A percentile compares a stretch with the other conserved stretches of the same genome.
Evolutionary conservation across 2,113 vertebrate species (phyloP).

Genomic region (Heliornis fulica): DNA sequence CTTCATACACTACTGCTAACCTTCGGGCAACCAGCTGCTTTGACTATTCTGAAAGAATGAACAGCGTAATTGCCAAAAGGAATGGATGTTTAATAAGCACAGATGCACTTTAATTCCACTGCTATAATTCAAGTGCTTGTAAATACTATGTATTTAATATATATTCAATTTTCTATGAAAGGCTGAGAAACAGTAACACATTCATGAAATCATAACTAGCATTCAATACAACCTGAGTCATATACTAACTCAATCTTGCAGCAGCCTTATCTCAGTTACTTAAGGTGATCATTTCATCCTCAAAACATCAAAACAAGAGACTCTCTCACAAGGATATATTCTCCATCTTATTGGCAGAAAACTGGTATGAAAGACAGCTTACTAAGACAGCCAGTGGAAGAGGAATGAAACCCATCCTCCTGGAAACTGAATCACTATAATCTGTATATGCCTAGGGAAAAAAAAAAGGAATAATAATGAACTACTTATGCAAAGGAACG

Average conservation of each 20-base stretch:
- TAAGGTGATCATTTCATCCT: neutral
- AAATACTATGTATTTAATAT: neutral
- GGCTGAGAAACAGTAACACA: neutral
- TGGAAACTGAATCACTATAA: conserved; percentile 95
- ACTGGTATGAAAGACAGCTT: conserved; percentile 59
- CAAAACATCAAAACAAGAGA: neutral
- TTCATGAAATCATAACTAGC: neutral
- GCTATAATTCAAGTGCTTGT: neutral
- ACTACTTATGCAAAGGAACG: neutral
- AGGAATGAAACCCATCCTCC: conserved; percentile 99
- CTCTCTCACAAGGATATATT: neutral
- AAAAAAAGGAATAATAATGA: neutral
- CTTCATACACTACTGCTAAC: neutral
- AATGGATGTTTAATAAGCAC: conserved; percentile 22
- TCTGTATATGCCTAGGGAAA: conserved; percentile 90
- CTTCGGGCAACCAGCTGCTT: conserved; percentile 57
- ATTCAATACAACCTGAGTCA: too few relatives aligned
- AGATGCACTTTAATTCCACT: neutral
- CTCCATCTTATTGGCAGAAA: neutral
- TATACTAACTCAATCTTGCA: neutral
- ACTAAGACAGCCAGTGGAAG: conserved; percentile 94
- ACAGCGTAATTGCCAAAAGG: conserved; percentile 25
- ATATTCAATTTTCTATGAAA: neutral
- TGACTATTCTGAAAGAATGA: conserved; percentile 32
- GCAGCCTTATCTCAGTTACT: neutral